A percentile compares a stretch with the other conserved stretches of the same genome.
Conservation (phyloP, 1,140 invertebrate species). For the Araneus ventricosus region DNA sequence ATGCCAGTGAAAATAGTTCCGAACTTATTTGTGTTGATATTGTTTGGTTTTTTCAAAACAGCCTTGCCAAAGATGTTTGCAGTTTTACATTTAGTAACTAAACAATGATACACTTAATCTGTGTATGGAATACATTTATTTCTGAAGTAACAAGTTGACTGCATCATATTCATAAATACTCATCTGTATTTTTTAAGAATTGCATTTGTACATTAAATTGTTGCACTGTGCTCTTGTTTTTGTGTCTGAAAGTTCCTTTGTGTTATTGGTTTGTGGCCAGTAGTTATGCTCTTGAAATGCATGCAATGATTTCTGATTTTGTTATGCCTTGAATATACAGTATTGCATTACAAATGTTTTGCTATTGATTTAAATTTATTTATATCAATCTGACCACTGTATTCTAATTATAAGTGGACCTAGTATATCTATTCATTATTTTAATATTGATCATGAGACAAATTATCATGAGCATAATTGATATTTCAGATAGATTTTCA, state of each 20-base stretch:
- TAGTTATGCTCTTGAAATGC: constrained; percentile 16
- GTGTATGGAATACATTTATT: constrained; percentile 25
- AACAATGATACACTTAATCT: constrained; percentile 12
- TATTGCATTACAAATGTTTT: neutral
- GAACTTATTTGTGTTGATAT: constrained; percentile 38
- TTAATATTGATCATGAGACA: neutral
- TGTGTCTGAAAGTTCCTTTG: constrained; percentile 46
- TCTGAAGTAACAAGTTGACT: neutral
- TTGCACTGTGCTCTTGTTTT: constrained; percentile 35
- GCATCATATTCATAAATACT: constrained; percentile 36
- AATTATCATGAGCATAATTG: neutral
- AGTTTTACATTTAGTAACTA: constrained; percentile 63
- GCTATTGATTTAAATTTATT: neutral
- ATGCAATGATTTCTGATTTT: neutral
- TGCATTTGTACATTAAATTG: constrained; percentile 56
- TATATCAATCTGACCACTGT: neutral
- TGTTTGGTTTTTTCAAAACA: constrained; percentile 48
- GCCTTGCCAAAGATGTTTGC: constrained; percentile 71
- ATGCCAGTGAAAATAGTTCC: constrained; percentile 63
- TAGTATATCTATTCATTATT: neutral
- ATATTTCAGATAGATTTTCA: no score
- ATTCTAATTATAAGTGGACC: neutral
- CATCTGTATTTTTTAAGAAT: constrained; percentile 55
- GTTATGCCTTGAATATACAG: neutral
- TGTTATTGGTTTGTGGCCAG: constrained; percentile 62